Conservation (phyloP, 2,888 invertebrate species). For the Bimastos eiseni region DNA sequence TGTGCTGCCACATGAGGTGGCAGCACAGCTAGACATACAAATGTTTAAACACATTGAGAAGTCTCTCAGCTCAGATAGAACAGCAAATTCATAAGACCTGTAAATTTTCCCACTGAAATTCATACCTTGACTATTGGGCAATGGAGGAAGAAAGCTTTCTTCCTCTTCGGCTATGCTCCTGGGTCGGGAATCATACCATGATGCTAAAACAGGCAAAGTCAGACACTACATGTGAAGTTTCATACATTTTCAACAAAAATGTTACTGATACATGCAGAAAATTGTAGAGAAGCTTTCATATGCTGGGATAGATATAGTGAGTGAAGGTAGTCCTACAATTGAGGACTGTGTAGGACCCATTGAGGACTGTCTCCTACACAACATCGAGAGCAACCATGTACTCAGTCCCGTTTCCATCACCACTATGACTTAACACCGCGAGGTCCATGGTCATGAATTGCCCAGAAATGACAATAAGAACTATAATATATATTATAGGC, state of each 20-base stretch:
- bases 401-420: too few species aligned
- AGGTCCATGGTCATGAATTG: too few species aligned
- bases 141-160: not conserved
- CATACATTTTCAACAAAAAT: not conserved
- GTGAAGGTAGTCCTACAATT: too few species aligned
- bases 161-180: not conserved
- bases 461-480: too few species aligned
- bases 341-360: too few species aligned
- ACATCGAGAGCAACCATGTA: too few species aligned
- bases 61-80: not conserved
- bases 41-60: not conserved
- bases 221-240: not conserved
- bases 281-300: too few species aligned
- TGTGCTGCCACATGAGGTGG: not conserved
- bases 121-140: not conserved
- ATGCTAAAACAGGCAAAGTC: not conserved
- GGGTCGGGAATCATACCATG: not conserved
- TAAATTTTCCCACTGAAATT: not conserved
- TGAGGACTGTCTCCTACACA: too few species aligned
- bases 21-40: not conserved
- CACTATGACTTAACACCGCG: too few species aligned
- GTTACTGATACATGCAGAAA: not conserved
- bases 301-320: too few species aligned
- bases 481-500: too few species aligned
- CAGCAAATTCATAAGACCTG: not conserved